Base-by-base conservation (phyloP, 2,888 invertebrate species). In the Drepana falcataria region DNA sequence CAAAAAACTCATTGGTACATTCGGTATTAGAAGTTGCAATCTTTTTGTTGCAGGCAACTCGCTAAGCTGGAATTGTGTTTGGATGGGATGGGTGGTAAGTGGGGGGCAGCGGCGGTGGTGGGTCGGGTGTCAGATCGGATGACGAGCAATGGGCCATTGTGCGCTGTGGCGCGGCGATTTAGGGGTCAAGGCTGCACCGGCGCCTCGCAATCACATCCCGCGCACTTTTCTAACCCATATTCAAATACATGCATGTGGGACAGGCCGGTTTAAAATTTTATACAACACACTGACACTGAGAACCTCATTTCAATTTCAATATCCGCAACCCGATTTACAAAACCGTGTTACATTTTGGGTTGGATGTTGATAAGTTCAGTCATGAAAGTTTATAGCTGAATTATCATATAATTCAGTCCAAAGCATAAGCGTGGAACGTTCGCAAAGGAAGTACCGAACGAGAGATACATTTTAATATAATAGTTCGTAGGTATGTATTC, bases 61-160 rank as follows among this genome's bases (percentile, higher is more conserved):
- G 9, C 5, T 9, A 9, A 3, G 9, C 9, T 9, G 9, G 44
- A 7, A 9, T 9, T 44, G 44, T 9, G 7, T 41, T 5, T 41
- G 41, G 40, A 40, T 40, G 54, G 33, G 44, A 47, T 48, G 59
- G 53, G 63, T 53, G 59, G 61, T 53, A 54, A 35, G 59, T 53
- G 57, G 52, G 49, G 55, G 54, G 58, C 47, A 60, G 60, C 57
- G 55, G 69, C 64, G 68, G 72, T 56, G 61, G 65, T 62, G 64
- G 69, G 59, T 77, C 75, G 71, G 71, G 64, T 81, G 74, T 69
- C 77, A 76, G 77, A 73, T 86, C 84, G 74, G 81, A 71, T 87
- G 85, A 81, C 86, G 77, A 78, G 75, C 78, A 87, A 83, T 82
- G 76, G 83, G 73, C 80, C 80, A 86, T 87, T 85, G 85, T 85